Base-by-base conservation (phyloP, 1,140 invertebrate species). In the Pseudomyrmex dendroicus region DNA sequence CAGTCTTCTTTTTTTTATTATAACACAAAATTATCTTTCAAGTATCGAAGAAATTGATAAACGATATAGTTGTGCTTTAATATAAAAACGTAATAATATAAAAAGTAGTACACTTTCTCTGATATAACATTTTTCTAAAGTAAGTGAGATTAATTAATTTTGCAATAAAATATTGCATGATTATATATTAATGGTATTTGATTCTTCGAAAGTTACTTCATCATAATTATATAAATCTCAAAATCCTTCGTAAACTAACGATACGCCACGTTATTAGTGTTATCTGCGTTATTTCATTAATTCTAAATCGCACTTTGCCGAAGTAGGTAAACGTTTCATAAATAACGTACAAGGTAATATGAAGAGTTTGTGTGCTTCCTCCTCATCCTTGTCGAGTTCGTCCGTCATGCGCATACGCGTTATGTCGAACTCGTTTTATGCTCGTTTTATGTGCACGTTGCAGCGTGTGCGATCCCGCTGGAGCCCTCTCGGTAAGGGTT, bases 401-500 rank as follows among this genome's bases (percentile, higher is more conserved):
- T 68, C 35, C 63, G 22, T 77, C 50, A 56, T 10, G 54, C 73
- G 15, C n/a, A 4, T 25, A 74, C 17, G 15, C 76, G 63, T 25
- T 17, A n/a, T 20, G 66, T 15, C 44, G 22, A 77, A 77, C 44
- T 78, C 54, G 44, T 70, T 70, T 35, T 77, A 54, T 44, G 22
- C 52, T 57, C 44, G 20, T 78, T 59, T 78, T 78, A 70, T 70
- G 54, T 70, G 63, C 64, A 48, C 44, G 64, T 13, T 64, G 76
- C 76, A 57, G 20, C 73, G 46, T 62, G 57, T 52, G 52, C 44
- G 54, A 15, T 48, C 54, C 52, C 46, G n/a, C 44, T 15, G 44
- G 66, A 59, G 54, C 8, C 5, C 35, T 35, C 35, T 61, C n/a
- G 35, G 15, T 13, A 44, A 72, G 44, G 54, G 44, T 78, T 80